phyloP scores from a whole-genome alignment of 1,140 invertebrate species.

The Dufourea novaeangliae region DNA sequence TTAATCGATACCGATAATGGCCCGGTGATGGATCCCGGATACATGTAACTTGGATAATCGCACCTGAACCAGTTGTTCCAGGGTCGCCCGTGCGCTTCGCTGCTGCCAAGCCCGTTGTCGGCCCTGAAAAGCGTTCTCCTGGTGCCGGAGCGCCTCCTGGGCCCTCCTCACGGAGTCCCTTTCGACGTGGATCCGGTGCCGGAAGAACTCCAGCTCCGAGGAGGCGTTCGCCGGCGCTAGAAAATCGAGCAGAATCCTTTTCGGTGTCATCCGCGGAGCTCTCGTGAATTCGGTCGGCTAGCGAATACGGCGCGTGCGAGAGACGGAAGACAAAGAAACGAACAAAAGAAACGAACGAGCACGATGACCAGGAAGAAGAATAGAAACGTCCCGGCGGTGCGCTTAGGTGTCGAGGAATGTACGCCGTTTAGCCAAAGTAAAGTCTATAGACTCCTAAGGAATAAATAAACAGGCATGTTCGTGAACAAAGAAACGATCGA shows the following conservation, averaged over 20 bases:
- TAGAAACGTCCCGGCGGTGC: conserved; percentile 46
- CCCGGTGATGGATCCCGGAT: too few species aligned
- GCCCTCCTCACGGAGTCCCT: conserved; percentile 89
- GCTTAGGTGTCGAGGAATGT: conserved; percentile 46
- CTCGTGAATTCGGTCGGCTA: background rate
- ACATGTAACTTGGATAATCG: too few species aligned
- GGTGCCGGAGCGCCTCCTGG: conserved; percentile 85
- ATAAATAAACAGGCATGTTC: conserved; percentile 17
- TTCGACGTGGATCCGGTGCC: conserved; percentile 89
- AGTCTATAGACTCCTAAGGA: conserved; percentile 62
- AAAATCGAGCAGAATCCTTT: conserved; percentile 52
- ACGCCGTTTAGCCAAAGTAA: conserved; percentile 63
- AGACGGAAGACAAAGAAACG: conserved; percentile 33
- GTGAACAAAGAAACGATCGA: background rate
- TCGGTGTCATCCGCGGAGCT: conserved; percentile 20
- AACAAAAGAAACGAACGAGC: background rate
- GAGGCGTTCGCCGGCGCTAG: conserved; percentile 77
- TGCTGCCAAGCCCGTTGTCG: conserved; percentile 85
- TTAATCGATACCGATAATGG: too few species aligned
- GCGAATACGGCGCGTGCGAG: conserved; percentile 30
- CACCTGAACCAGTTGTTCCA: conserved; percentile 85
- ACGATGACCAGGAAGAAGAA: background rate
- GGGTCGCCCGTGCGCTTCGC: conserved; percentile 82
- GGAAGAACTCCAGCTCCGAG: conserved; percentile 90
- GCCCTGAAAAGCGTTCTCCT: conserved; percentile 82